phyloP scores from a whole-genome alignment of 2,888 invertebrate species.

The Catocala fraxini region DNA sequence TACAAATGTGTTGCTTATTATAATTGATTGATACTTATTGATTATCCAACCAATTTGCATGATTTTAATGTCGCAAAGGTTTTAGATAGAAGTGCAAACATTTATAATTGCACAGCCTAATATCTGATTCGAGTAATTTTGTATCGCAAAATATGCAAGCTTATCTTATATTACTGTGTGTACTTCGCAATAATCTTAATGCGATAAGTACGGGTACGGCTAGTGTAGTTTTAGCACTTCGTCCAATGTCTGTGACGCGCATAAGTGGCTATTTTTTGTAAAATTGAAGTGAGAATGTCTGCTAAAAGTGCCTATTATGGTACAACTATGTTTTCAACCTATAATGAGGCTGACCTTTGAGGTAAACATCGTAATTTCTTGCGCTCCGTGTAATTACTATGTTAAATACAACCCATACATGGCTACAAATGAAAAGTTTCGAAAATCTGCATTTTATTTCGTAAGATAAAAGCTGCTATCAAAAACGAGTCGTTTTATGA shows the following conservation, averaged over 20 bases:
- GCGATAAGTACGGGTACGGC: conserved; percentile 9
- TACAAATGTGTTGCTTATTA: conserved; percentile 63
- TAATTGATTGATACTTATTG: conserved; percentile 59
- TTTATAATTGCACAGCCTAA: conserved; percentile 56
- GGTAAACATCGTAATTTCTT: not conserved
- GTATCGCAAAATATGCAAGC: conserved; percentile 23
- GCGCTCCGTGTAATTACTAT: not conserved
- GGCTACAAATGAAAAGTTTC: not conserved
- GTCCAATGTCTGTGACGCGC: not conserved
- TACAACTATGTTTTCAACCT: not conserved
- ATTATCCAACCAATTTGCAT: conserved; percentile 57
- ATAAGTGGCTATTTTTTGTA: not conserved
- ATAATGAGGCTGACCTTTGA: conserved; percentile 1
- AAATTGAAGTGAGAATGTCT: not conserved
- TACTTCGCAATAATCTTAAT: conserved; percentile 40
- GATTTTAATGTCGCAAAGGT: conserved; percentile 61
- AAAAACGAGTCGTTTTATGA: no score
- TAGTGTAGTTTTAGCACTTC: conserved; percentile 7
- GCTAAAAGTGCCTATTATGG: not conserved
- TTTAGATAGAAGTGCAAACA: conserved; percentile 61
- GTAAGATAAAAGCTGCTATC: no score
- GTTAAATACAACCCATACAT: not conserved
- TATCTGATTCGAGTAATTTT: conserved; percentile 33
- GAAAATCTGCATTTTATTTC: no score
- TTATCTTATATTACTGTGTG: conserved; percentile 37